Evolutionary conservation across 2,888 invertebrate genomes (phyloP), one percentile per base, ranked within the genome.

Genomic region (Kuschelorhynchus macadamiae): DNA sequence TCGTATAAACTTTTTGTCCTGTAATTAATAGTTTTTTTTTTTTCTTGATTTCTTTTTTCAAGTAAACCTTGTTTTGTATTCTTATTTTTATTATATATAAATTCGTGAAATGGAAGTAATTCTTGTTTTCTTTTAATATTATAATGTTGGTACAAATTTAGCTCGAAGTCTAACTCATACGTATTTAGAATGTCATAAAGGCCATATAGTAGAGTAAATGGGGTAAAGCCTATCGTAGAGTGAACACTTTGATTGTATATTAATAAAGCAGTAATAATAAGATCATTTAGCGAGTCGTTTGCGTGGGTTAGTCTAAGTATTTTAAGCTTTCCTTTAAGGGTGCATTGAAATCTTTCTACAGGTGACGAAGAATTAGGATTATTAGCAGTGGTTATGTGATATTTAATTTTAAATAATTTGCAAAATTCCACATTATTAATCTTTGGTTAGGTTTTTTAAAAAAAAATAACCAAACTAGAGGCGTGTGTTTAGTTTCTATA

Each of bases 391-490:
- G 55, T 32, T 7, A 4, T n/a, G n/a, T 62, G 62, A n/a, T 21
- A 1, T 14, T 62, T 8, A 1, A 44, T 53, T 7, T 41, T 42
- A 30, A 16, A 18, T 3, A 62, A 9, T n/a, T 42, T 5, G n/a
- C 39, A 55, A 20, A 44, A 62, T 55, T 62, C 42, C n/a, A n/a
- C n/a, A n/a, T n/a, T n/a, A n/a, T n/a, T n/a, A n/a, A n/a, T n/a
- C n/a, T n/a, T n/a, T n/a, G n/a, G 25, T 68, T 71, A 1, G 71
- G 64, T 20, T 67, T 64, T 57, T 72, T 67, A 1, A 68, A 20
- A 8, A 30, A 53, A 32, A 36, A 61, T 41, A 69, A n/a, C 70
- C 74, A 71, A 2, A 70, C 66, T 36, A 74, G 25, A n/a, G 50
- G 25, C 9, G 18, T 49, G n/a, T 49, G 50, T 4, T 49, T 25